Evolutionary conservation across 2,113 vertebrate species (phyloP), one percentile per base, ranked within the genome.

Genomic region (Otolemur garnettii): DNA sequence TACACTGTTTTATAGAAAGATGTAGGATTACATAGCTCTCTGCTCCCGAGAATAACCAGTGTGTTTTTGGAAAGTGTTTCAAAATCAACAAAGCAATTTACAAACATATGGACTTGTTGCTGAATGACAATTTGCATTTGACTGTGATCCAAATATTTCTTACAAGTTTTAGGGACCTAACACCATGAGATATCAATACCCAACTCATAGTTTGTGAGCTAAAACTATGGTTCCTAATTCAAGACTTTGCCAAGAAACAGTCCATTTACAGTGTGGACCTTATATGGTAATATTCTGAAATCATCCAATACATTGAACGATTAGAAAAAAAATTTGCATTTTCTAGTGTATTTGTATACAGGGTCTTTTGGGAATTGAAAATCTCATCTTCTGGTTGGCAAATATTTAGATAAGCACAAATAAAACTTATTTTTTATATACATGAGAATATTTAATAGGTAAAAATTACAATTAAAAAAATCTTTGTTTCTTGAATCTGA

Each of bases 71-170:
- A 64, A 68, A 83, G 53, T 71, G 45, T 92, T 92, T 90, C 26
- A 68, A 66, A 91, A 60, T 53, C 13, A 86, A 45, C n/a, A 87
- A 96, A 90, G 45, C 22, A 92, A 35, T 90, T 92, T 84, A 12
- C 8, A 81, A 72, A 22, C 60, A 28, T 74, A 55, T 85, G 59
- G 35, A 77, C 64, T 79, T 75, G 17, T n/a, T 53, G 11, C 15
- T 66, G 28, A n/a, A 50, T 95, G 38, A 7, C 6, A 21, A 17
- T 79, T n/a, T 88, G 35, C 55, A 69, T 94, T 75, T 86, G 74
- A 71, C 6, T 30, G 12, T 85, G 79, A 92, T 15, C 15, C 50
- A 92, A 45, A 30, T 90, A 68, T 68, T 95, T 90, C 62, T 92
- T 90, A 11, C n/a, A 93, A 66, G 38, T 60, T 38, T 92, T 90